phyloP scores from a whole-genome alignment of 2,797 vertebrate species.

The Gobionotothen gibberifrons region DNA sequence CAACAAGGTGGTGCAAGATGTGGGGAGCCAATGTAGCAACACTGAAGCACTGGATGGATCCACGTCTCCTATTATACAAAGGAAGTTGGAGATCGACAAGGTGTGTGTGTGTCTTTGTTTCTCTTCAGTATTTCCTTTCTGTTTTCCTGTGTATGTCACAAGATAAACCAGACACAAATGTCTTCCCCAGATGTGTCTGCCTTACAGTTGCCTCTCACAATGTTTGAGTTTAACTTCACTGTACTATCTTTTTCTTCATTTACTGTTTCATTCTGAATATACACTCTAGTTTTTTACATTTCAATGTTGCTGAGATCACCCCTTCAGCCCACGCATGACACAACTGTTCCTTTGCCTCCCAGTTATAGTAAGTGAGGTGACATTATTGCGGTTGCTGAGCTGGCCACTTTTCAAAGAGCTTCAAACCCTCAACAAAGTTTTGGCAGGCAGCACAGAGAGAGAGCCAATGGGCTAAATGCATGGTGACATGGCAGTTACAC shows the following conservation, averaged over 20 bases:
- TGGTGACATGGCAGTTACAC: conserved; percentile 45
- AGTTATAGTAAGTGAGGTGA: conserved; percentile 39
- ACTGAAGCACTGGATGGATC: conserved; percentile 81
- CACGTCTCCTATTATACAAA: conserved; percentile 89
- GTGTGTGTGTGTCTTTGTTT: conserved; percentile 71
- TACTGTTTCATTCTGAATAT: conserved; percentile 13
- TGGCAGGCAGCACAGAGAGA: conserved; percentile 26
- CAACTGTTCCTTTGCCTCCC: conserved; percentile 54
- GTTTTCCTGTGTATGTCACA: not conserved
- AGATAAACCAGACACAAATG: not conserved
- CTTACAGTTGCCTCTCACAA: not conserved
- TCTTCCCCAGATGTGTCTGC: not conserved
- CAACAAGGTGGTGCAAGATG: conserved; percentile 92
- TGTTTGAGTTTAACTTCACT: not conserved
- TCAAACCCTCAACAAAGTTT: conserved; percentile 24
- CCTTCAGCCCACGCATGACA: conserved; percentile 53
- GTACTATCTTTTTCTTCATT: not conserved
- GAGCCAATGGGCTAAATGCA: conserved; percentile 10
- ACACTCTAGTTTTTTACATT: conserved; percentile 29
- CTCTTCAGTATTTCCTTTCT: conserved; percentile 12
- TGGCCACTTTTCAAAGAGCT: conserved; percentile 47
- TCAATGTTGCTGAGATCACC: conserved; percentile 42
- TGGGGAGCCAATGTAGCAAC: conserved; percentile 82
- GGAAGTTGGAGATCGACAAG: conserved; percentile 94
- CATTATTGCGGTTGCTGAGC: conserved; percentile 59